Evolutionary conservation across 2,888 invertebrate species (phyloP).

Genomic region (Autographa pulchrina): DNA sequence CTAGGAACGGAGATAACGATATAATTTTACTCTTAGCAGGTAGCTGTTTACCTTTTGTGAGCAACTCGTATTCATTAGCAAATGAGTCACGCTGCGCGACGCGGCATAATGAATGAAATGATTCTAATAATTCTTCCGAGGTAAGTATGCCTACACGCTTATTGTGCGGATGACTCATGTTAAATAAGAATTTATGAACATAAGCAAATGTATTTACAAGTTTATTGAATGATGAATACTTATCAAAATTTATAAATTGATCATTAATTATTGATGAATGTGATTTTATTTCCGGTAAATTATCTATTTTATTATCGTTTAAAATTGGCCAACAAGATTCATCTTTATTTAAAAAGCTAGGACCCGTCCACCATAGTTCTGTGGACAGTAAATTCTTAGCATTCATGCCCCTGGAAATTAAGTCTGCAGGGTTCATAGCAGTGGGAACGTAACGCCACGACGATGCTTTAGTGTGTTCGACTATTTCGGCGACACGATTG

Average conservation of each 20-base stretch:
- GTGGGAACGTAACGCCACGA: constrained; percentile 58
- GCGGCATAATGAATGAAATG: constrained; percentile 13
- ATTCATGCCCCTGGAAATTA: constrained; percentile 47
- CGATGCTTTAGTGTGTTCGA: constrained; percentile 31
- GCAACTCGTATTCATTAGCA: constrained; percentile 8
- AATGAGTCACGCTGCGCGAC: constrained; percentile 15
- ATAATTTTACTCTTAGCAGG: too few species aligned
- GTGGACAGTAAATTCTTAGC: background rate
- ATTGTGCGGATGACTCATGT: background rate
- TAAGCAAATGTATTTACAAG: background rate
- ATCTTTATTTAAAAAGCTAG: background rate
- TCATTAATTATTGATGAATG: background rate
- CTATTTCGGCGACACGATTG: constrained; percentile 49
- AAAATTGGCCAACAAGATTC: constrained; percentile 2
- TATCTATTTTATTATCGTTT: background rate
- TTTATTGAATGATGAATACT: constrained; percentile 8
- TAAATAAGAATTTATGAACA: background rate
- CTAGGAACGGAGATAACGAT: too few species aligned
- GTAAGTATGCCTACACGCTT: constrained; percentile 3
- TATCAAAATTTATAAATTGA: constrained; percentile 7
- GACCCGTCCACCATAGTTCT: constrained; percentile 9
- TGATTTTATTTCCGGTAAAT: background rate
- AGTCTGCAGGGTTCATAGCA: constrained; percentile 47
- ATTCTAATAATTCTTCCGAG: background rate
- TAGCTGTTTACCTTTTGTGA: too few species aligned